Conservation (phyloP, 2,888 invertebrate genomes). For the Drosophila buzzatii region DNA sequence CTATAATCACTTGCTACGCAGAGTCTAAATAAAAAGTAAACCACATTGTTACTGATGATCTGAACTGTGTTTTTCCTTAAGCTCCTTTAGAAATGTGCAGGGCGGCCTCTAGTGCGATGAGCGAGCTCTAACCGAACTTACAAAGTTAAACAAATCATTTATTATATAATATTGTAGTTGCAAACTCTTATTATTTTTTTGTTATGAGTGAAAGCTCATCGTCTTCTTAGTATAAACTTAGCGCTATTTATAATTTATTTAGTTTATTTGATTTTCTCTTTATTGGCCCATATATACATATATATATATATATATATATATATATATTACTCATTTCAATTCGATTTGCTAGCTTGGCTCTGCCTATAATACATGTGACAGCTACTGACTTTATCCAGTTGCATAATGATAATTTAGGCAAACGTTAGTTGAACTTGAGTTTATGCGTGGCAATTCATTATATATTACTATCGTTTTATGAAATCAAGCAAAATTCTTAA, state of each 20-base stretch:
- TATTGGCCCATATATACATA: constrained; percentile 21
- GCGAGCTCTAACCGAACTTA: constrained; percentile 66
- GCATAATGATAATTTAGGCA: constrained; percentile 6
- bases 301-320: constrained; percentile 1
- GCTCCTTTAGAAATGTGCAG: constrained; percentile 31
- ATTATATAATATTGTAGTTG: constrained; percentile 31
- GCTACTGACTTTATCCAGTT: constrained; percentile 13
- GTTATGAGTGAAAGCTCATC: constrained; percentile 32
- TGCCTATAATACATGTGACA: neutral
- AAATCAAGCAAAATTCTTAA: neutral
- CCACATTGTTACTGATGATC: constrained; percentile 37
- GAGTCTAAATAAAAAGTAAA: constrained; percentile 58
- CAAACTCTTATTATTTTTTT: constrained; percentile 32
- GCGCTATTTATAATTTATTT: constrained; percentile 61
- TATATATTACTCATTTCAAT: constrained; percentile 15
- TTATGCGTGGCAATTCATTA: constrained; percentile 8
- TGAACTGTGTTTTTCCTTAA: constrained; percentile 34
- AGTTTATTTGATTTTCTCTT: constrained; percentile 51
- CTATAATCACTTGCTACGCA: constrained; percentile 64
- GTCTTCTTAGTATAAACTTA: constrained; percentile 62
- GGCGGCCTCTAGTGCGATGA: constrained; percentile 54
- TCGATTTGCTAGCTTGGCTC: constrained; percentile 27
- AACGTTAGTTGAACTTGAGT: neutral
- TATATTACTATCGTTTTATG: neutral
- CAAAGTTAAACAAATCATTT: constrained; percentile 35